Percentiles rank a stretch among this genome's conserved stretches.
Conservation (phyloP, 2,113 vertebrate genomes). For the Podilymbus podiceps region DNA sequence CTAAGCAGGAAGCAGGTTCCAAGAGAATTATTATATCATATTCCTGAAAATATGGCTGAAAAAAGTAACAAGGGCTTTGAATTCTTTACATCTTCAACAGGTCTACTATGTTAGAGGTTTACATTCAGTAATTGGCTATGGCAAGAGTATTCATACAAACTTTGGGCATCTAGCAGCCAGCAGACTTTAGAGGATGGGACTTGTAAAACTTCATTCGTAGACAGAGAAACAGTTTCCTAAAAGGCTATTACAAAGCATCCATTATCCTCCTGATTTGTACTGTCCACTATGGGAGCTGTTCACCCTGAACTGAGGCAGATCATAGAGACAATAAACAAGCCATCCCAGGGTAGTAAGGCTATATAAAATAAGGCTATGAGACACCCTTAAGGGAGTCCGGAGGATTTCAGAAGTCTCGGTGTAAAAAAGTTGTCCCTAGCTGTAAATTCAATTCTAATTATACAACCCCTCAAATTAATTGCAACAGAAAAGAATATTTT, state of each 20-base stretch:
- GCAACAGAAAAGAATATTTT: neutral
- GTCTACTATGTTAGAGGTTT: neutral
- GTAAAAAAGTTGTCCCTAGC: neutral
- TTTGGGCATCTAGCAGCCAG: neutral
- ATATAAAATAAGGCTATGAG: neutral
- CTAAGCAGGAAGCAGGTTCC: neutral
- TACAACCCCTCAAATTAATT: neutral
- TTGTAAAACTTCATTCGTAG: neutral
- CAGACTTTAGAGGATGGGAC: neutral
- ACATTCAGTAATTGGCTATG: neutral
- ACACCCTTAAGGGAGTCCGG: neutral
- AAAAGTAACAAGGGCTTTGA: neutral
- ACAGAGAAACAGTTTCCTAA: neutral
- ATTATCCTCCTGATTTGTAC: neutral
- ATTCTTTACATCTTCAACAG: neutral
- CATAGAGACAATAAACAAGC: neutral
- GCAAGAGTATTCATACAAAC: neutral
- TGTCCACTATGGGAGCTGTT: neutral
- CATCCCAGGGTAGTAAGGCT: neutral
- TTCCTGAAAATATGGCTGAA: neutral
- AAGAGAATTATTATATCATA: neutral
- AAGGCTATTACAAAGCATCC: neutral
- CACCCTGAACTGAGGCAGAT: neutral
- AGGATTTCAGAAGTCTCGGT: neutral
- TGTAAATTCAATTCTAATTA: neutral